Evolutionary conservation across 92 coral and sea anemone genomes (phyloP).

Genomic region (Pocillopora grandis): DNA sequence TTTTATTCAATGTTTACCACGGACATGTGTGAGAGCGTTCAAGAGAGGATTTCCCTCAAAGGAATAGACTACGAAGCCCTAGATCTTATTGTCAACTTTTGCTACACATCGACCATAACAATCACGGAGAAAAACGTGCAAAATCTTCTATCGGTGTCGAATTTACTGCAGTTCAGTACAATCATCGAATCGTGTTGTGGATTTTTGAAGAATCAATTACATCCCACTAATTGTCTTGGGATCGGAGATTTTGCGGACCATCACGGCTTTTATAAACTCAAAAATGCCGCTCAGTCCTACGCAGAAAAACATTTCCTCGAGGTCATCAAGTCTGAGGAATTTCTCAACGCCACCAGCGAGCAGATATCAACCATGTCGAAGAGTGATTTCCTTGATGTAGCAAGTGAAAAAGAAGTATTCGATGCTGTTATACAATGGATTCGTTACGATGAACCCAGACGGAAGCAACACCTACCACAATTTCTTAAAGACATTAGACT

Average conservation of each 20-base stretch:
- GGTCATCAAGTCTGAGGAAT: slow-evolving; percentile 89
- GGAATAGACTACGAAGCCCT: slow-evolving; percentile 88
- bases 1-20: slow-evolving; percentile 96
- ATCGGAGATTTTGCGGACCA: slow-evolving; percentile 93
- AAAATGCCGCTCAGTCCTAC: slow-evolving; percentile 72
- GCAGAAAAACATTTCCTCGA: slow-evolving; percentile 90
- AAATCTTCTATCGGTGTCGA: slow-evolving; percentile 80
- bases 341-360: slow-evolving; percentile 76
- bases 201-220: slow-evolving; percentile 86
- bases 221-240: slow-evolving; percentile 94
- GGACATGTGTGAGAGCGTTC: slow-evolving; percentile 87
- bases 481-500: slow-evolving; percentile 77
- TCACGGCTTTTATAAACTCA: slow-evolving; percentile 72
- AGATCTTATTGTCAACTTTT: slow-evolving; percentile 77
- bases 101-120: slow-evolving; percentile 90
- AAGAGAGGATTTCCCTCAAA: slow-evolving; percentile 71
- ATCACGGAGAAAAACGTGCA: slow-evolving; percentile 86
- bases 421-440: slow-evolving; percentile 88
- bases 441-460: slow-evolving; percentile 59
- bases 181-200: slow-evolving; percentile 88
- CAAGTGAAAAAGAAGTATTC: slow-evolving; percentile 91
- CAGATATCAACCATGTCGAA: slow-evolving; percentile 78
- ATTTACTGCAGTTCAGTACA: slow-evolving; percentile 85
- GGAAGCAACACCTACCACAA: slow-evolving; percentile 73
- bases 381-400: slow-evolving; percentile 80